Evolutionary conservation across 1,140 invertebrate species (phyloP).

Genomic region (Cydia splendana): DNA sequence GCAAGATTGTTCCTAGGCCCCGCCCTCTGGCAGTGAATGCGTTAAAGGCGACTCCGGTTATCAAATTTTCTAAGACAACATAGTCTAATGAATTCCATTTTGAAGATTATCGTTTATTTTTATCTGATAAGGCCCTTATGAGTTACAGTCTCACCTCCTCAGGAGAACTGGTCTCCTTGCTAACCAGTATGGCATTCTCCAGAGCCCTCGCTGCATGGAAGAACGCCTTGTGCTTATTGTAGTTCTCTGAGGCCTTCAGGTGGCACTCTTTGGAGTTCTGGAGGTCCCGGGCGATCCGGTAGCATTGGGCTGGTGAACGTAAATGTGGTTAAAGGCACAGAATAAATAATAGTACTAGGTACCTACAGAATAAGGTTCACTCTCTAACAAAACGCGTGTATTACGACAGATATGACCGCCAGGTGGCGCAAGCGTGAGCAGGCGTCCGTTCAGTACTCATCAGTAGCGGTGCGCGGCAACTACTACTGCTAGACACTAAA

Average conservation of each 20-base stretch:
- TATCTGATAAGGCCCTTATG: not conserved
- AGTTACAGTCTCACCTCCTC: conserved; percentile 59
- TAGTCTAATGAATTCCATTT: not conserved
- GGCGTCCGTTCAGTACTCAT: no score
- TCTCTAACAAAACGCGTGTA: no score
- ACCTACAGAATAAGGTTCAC: no score
- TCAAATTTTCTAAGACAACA: no score
- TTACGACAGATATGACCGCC: no score
- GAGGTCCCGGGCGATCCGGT: conserved; percentile 90
- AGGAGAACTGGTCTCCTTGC: conserved; percentile 83
- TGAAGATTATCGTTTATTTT: not conserved
- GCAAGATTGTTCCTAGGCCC: no score
- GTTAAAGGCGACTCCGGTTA: no score
- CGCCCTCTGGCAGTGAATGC: no score
- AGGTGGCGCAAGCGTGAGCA: no score
- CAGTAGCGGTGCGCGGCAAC: no score
- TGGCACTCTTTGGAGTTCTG: conserved; percentile 91
- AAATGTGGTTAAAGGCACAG: not conserved
- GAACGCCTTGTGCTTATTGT: conserved; percentile 91
- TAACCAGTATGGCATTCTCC: conserved; percentile 86
- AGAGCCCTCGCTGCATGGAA: conserved; percentile 95
- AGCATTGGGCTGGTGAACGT: conserved; percentile 89
- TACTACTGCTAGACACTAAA: no score
- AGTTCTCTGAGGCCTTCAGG: conserved; percentile 92
- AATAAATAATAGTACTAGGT: no score